Base-by-base conservation (phyloP, 2,797 vertebrate species). In the Acipenser oxyrinchus region DNA sequence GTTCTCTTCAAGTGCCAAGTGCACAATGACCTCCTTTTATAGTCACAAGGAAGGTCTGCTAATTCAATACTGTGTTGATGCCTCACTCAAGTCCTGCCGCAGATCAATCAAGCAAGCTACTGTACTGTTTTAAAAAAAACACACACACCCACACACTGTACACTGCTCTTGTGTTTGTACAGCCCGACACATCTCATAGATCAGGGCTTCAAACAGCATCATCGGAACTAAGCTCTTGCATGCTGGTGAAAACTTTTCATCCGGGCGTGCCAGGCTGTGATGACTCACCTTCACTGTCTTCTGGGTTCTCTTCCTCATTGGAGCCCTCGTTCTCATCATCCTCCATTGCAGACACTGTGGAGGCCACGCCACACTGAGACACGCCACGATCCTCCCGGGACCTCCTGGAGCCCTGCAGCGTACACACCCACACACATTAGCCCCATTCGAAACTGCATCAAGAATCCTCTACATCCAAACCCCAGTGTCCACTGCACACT, bases 241-340 rank as follows among this genome's bases (percentile, higher is more conserved):
- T 57, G 70, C 65, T 72, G 70, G 59, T n/a, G 49, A 51, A n/a
- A 11, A 49, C 23, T 12, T 67, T 67, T 74, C 66, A 52, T 72
- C 60, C 65, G 51, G n/a, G 23, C 2, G 23, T 37, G 23, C 48
- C 10, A 10, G 37, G 23, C 12, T 12, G 13, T 12, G 18, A n/a
- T 11, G 10, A 10, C 84, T 83, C 84, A 99, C 97, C 96, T 89
- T 99, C 96, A 71, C 97, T 99, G 78, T 99, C 95, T 80, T 99
- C 95, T 60, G 88, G 91, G 72, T 97, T 97, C 70, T 92, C 90
- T 71, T 92, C 90, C 68, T 92, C 89, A 69, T 92, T 91, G 48
- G 88, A 91, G 6, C 83, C 88, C 74, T 92, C 90, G 15, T 90
- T 90, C 66, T 99, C 95, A 62, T 98, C 97, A 53, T 99, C 95